phyloP scores from a whole-genome alignment of 2,113 vertebrate genomes.

The Pontoporia blainvillei region DNA sequence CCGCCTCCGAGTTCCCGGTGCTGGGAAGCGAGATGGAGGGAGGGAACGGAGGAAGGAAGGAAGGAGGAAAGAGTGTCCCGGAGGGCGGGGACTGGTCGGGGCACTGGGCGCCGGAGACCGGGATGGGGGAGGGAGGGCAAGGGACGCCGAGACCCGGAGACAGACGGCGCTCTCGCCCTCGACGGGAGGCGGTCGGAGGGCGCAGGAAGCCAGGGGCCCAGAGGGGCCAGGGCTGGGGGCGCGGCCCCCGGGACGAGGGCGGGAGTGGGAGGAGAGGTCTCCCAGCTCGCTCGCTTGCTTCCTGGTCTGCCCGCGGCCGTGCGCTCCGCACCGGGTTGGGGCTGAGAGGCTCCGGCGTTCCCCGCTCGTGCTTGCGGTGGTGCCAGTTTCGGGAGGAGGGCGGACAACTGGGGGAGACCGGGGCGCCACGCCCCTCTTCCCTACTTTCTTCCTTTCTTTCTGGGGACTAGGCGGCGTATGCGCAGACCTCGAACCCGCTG shows the following conservation, averaged over 20 bases:
- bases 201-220: background rate
- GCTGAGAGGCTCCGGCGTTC: background rate
- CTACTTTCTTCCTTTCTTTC: background rate
- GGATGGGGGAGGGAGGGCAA: background rate
- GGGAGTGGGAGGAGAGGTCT: background rate
- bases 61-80: conserved; percentile 53
- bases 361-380: background rate
- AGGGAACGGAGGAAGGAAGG: conserved; percentile 34
- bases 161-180: background rate
- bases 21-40: conserved; percentile 43
- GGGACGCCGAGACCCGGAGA: background rate
- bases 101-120: background rate
- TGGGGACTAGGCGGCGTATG: background rate
- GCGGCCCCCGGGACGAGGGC: background rate
- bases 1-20: background rate
- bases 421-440: conserved; percentile 50
- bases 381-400: background rate
- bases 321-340: background rate
- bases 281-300: background rate
- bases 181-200: background rate
- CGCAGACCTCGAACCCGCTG: background rate
- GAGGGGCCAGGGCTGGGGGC: background rate
- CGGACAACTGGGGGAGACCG: background rate
- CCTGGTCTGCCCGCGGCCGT: background rate
- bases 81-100: conserved; percentile 55